These are phyloP conservation scores for Philaethria dido DNA, from an alignment of 2,888 invertebrate species.

Conservation along the genomic window DNA sequence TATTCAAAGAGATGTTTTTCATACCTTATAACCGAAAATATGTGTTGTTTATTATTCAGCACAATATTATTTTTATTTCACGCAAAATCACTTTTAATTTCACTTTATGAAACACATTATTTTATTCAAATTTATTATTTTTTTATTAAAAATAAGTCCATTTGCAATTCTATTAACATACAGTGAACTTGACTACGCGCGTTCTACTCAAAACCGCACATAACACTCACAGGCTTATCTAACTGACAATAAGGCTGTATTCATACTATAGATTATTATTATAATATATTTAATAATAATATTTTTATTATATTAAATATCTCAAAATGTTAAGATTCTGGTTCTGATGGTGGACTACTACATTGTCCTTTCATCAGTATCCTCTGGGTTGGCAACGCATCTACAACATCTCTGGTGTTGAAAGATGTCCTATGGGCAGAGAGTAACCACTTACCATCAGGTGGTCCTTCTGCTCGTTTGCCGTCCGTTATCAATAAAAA, in stretches of 20 bases:
- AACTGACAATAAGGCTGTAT: slow-evolving; percentile 2
- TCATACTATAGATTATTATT: slow-evolving; percentile 1
- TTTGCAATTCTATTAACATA: not conserved
- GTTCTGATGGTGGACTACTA: too few relatives aligned
- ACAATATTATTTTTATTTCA: not conserved
- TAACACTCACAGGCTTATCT: slow-evolving; percentile 13
- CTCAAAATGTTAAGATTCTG: too few relatives aligned
- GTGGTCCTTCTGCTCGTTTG: too few relatives aligned
- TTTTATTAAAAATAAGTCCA: not conserved
- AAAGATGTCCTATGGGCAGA: too few relatives aligned
- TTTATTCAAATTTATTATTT: not conserved
- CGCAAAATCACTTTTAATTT: not conserved
- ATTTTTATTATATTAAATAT: too few relatives aligned
- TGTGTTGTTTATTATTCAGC: not conserved
- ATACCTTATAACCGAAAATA: not conserved
- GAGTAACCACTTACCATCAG: too few relatives aligned
- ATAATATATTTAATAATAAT: not conserved
- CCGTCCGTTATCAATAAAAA: too few relatives aligned
- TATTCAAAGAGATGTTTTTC: not conserved
- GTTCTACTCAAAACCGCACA: slow-evolving; percentile 5
- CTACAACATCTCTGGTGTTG: too few relatives aligned
- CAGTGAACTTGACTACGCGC: slow-evolving; percentile 1
- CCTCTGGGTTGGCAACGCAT: too few relatives aligned
- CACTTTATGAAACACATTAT: not conserved
- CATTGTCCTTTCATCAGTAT: too few relatives aligned